Percentiles rank a stretch among this genome's conserved stretches.
Evolutionary conservation across 2,113 vertebrate species (phyloP).

Genomic region (Dicerorhinus sumatrensis): DNA sequence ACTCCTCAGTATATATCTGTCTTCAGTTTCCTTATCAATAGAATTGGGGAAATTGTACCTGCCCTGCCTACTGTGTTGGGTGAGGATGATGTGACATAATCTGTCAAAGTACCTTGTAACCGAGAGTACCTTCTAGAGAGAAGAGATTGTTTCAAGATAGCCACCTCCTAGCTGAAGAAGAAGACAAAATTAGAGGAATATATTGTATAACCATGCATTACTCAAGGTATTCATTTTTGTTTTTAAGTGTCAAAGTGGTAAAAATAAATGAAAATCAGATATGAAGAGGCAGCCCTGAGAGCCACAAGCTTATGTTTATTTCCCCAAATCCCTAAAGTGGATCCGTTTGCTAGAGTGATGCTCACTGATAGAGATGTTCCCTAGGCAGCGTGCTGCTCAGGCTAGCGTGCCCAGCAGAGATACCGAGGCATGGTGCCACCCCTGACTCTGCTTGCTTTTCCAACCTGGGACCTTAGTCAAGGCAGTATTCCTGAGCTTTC

Average conservation of each 20-base stretch:
- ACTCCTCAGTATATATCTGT: neutral
- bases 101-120: neutral
- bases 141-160: neutral
- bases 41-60: neutral
- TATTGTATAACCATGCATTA: neutral
- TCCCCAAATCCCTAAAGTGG: neutral
- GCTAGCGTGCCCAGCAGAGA: neutral
- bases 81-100: neutral
- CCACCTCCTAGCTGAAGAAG: neutral
- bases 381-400: accelerated
- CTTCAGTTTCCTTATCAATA: neutral
- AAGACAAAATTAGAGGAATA: neutral
- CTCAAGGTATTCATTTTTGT: neutral
- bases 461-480: neutral
- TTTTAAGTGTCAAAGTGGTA: neutral
- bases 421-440: accelerated
- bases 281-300: neutral
- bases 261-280: neutral
- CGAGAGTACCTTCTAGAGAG: neutral
- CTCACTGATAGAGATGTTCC: neutral
- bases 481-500: neutral
- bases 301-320: neutral
- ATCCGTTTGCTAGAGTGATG: neutral
- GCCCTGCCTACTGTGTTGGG: neutral
- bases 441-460: neutral